Evolutionary conservation across 1,140 invertebrate genomes (phyloP).

Genomic region (Drosophila athabasca): DNA sequence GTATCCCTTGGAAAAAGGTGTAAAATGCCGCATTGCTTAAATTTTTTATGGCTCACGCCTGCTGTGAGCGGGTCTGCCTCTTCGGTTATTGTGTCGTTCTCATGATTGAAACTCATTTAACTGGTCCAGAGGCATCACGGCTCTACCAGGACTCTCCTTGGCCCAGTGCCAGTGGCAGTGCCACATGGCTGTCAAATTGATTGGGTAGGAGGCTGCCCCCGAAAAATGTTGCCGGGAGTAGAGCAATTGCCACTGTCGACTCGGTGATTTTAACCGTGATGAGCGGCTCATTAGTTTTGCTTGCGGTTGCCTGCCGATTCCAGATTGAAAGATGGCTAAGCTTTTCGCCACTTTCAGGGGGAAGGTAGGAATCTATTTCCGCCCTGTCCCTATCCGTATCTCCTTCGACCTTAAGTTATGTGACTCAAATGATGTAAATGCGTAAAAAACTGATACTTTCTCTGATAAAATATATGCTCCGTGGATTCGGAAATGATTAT

Average conservation of each 20-base stretch:
- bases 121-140: constrained; percentile 4
- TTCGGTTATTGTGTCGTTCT: constrained; percentile 57
- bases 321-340: too few relatives aligned
- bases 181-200: constrained; percentile 73
- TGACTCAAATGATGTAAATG: too few relatives aligned
- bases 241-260: constrained; percentile 51
- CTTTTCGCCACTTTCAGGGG: too few relatives aligned
- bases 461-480: too few relatives aligned
- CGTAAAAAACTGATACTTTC: too few relatives aligned
- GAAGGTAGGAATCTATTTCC: too few relatives aligned
- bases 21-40: constrained; percentile 78
- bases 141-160: constrained; percentile 1
- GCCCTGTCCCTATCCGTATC: too few relatives aligned
- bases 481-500: constrained; percentile 11
- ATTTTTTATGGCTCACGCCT: constrained; percentile 67
- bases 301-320: constrained; percentile 25
- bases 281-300: constrained; percentile 54
- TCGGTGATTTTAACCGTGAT: constrained; percentile 37
- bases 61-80: constrained; percentile 10
- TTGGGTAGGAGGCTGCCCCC: constrained; percentile 30
- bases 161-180: constrained; percentile 36
- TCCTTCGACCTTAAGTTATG: too few relatives aligned
- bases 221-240: constrained; percentile 1
- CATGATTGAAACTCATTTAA: constrained; percentile 70
- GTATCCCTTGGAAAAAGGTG: constrained; percentile 54